Evolutionary conservation across 2,888 invertebrate species (phyloP).

Genomic region (Agonopterix arenella): DNA sequence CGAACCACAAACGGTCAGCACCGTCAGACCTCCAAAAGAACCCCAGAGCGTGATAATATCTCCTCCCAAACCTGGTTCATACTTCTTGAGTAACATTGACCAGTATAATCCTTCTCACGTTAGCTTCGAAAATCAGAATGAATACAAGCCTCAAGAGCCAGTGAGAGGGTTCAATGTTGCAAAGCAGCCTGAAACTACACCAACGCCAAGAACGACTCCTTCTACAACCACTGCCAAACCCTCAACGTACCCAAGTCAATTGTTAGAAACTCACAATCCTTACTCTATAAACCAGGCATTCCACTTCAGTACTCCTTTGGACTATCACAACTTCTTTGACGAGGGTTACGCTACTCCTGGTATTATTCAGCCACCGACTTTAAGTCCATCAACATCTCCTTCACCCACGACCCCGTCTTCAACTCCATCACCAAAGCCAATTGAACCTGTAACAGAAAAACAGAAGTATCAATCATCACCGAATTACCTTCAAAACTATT

Average conservation of each 20-base stretch:
- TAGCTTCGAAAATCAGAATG: conserved; percentile 28
- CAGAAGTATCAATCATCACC: conserved; percentile 41
- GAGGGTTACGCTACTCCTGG: conserved; percentile 42
- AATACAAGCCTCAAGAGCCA: conserved; percentile 28
- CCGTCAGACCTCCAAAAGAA: conserved; percentile 13
- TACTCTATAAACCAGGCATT: conserved; percentile 71
- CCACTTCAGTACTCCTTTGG: conserved; percentile 66
- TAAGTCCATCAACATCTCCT: conserved; percentile 24
- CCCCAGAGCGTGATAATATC: conserved; percentile 22
- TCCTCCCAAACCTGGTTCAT: conserved; percentile 44
- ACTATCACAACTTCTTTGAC: conserved; percentile 59
- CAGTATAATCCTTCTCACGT: conserved; percentile 42
- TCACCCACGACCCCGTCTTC: conserved; percentile 22
- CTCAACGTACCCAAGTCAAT: conserved; percentile 54
- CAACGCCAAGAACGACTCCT: conserved; percentile 30
- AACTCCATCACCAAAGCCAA: conserved; percentile 24
- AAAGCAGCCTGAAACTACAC: conserved; percentile 40
- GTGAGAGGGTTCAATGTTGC: conserved; percentile 27
- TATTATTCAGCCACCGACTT: background rate
- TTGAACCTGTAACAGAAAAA: conserved; percentile 39
- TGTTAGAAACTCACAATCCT: conserved; percentile 67
- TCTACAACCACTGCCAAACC: conserved; percentile 46
- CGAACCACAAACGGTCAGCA: conserved; percentile 37
- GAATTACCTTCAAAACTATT: conserved; percentile 51
- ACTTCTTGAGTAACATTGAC: conserved; percentile 41